Evolutionary conservation across 2,113 vertebrate genomes (phyloP).

Genomic region (Spea bombifrons): DNA sequence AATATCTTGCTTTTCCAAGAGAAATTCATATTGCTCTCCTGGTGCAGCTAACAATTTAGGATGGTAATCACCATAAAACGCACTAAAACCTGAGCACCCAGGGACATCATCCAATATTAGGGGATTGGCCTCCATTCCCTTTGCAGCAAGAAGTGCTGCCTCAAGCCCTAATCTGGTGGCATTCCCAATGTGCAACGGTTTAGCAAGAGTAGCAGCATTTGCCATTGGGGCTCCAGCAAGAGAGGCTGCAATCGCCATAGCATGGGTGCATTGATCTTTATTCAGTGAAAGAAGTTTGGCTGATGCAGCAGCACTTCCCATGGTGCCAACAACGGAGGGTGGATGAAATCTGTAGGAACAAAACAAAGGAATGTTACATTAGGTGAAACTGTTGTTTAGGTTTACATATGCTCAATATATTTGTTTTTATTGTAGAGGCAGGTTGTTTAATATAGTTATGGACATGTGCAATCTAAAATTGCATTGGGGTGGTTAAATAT

Average conservation of each 20-base stretch:
- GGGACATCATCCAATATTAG: conserved; percentile 72
- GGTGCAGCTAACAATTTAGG: conserved; percentile 62
- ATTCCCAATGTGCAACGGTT: conserved; percentile 80
- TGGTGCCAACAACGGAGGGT: conserved; percentile 79
- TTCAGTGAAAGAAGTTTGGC: conserved; percentile 74
- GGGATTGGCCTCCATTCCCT: conserved; percentile 75
- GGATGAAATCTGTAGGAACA: conserved; percentile 76
- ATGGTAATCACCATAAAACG: conserved; percentile 77
- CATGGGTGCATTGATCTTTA: conserved; percentile 66
- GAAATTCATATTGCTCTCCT: conserved; percentile 60
- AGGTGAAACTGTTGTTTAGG: too few relatives aligned
- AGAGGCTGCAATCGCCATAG: conserved; percentile 79
- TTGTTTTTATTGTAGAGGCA: too few relatives aligned
- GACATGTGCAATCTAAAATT: too few relatives aligned
- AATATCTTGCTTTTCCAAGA: conserved; percentile 81
- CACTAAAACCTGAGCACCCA: conserved; percentile 77
- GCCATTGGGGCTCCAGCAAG: conserved; percentile 85
- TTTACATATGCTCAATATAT: too few relatives aligned
- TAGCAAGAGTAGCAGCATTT: conserved; percentile 84
- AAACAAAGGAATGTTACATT: not conserved
- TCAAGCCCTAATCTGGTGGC: conserved; percentile 80
- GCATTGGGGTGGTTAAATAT: too few relatives aligned
- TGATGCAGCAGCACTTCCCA: conserved; percentile 81
- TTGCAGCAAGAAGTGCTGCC: conserved; percentile 76
- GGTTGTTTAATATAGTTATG: not conserved